A percentile compares a stretch with the other conserved stretches of the same genome.
Conservation (phyloP, 2,797 vertebrate genomes). For the Erethizon dorsatum region DNA sequence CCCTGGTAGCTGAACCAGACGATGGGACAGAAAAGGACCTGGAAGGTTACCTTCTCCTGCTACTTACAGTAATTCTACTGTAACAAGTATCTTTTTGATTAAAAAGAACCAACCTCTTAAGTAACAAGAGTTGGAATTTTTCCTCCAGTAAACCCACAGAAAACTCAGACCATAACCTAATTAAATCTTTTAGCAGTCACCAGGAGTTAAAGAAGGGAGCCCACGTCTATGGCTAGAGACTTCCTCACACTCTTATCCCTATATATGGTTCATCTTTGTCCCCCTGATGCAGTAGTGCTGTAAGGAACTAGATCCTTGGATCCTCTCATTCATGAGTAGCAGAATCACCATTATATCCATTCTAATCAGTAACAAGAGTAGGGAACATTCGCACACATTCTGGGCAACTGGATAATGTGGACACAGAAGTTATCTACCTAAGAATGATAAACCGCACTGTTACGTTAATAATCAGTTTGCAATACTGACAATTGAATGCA, state of each 20-base stretch:
- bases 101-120: slow-evolving; percentile 57
- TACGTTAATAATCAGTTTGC: slow-evolving; percentile 41
- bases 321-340: background rate
- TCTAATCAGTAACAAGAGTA: background rate
- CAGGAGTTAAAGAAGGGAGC: background rate
- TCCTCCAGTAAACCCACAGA: slow-evolving; percentile 6
- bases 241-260: background rate
- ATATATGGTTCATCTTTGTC: background rate
- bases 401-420: background rate
- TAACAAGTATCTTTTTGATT: background rate
- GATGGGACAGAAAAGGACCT: slow-evolving; percentile 12
- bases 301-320: background rate
- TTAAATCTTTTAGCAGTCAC: background rate
- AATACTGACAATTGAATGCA: background rate
- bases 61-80: background rate
- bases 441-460: slow-evolving; percentile 18
- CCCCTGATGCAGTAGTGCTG: background rate
- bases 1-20: slow-evolving; percentile 2
- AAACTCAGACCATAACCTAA: slow-evolving; percentile 27
- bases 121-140: slow-evolving; percentile 38
- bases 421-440: slow-evolving; percentile 4
- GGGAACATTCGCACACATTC: background rate
- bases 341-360: background rate
- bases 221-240: background rate
- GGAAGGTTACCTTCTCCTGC: slow-evolving; percentile 2